phyloP scores from a whole-genome alignment of 2,113 vertebrate species.

The Nycticebus coucang region DNA sequence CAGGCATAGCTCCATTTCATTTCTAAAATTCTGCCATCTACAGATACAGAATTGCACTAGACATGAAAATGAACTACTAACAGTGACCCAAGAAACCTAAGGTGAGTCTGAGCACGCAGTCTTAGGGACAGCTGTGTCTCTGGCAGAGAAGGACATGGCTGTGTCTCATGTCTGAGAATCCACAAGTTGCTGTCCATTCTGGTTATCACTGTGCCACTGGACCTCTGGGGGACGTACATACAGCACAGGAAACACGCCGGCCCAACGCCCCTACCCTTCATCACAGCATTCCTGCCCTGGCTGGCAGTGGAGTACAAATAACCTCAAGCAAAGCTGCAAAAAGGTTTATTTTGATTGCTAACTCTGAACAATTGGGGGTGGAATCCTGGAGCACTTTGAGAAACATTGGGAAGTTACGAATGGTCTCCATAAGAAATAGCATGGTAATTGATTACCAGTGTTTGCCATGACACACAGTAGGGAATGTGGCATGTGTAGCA shows the following conservation, averaged over 20 bases:
- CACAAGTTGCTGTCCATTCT: not conserved
- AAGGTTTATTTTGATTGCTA: conserved; percentile 31
- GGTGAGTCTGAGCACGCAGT: not conserved
- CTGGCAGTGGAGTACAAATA: not conserved
- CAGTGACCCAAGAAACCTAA: not conserved
- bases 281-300: not conserved
- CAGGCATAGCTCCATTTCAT: not conserved
- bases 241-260: not conserved
- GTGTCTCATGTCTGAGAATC: not conserved
- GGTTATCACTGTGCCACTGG: not conserved
- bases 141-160: not conserved
- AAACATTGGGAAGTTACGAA: conserved; percentile 24
- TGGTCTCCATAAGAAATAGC: not conserved
- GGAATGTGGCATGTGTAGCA: not conserved
- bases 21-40: not conserved
- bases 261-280: not conserved
- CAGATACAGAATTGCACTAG: not conserved
- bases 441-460: not conserved
- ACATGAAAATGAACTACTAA: not conserved
- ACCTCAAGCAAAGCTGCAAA: not conserved
- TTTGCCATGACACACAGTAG: not conserved
- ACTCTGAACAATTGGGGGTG: not conserved
- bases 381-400: not conserved
- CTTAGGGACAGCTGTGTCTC: not conserved
- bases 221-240: not conserved